Base-by-base conservation (phyloP, 2,888 invertebrate species). In the Caenorhabditis sp. region DNA sequence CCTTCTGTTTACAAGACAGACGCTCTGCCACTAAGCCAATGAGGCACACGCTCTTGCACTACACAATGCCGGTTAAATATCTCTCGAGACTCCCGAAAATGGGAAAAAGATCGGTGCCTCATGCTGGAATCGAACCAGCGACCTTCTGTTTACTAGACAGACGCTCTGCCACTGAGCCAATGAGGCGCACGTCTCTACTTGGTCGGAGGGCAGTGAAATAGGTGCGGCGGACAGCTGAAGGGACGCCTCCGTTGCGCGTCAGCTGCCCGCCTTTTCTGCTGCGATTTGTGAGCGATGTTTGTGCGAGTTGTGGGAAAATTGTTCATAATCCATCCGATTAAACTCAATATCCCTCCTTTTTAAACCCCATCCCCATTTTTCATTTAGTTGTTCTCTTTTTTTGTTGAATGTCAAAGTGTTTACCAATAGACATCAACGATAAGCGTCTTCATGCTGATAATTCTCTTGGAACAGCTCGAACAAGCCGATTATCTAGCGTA, bases 91-190 rank as follows among this genome's bases (percentile, higher is more conserved):
- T n/a, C 18, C 20, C 9, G 11, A 18, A 61, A 61, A 24, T 1
- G 22, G 13, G 47, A 69, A 80, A 80, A 72, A 72, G 15, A 26
- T 72, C 80, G 56, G 80, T 81, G 85, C 85, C 84, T 82, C 85
- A 86, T 84, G 87, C 84, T 86, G 85, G 88, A 86, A 88, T 88
- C 85, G 87, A 88, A 88, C 88, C 88, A 86, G 85, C 85, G 88
- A 88, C 88, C 88, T 88, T 88, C 88, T 87, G 88, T 88, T 88
- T 88, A 88, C 88, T 83, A 88, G 88, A 88, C 88, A 86, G 86
- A 88, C 88, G 88, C 88, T 88, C 88, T 88, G 87, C 88, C 87
- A 85, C 87, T 88, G 86, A 88, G 88, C 88, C 85, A 88, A 85
- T 82, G 85, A 87, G 80, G 80, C 80, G 65, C 22, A 40, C 15